Conservation (phyloP, 2,797 vertebrate genomes). For the Chelidonichthys spinosus region DNA sequence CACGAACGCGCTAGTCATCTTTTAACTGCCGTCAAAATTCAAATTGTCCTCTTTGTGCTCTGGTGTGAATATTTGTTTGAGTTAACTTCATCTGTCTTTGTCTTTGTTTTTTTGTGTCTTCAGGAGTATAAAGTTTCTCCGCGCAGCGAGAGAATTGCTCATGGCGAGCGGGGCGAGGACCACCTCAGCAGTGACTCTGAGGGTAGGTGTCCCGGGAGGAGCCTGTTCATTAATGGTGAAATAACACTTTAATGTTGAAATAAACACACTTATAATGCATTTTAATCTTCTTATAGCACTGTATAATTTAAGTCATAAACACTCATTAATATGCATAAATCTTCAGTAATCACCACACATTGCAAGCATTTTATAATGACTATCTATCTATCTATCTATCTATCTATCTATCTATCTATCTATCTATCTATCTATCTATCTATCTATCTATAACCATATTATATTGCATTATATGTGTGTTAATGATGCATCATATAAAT, state of each 20-base stretch:
- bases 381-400: background rate
- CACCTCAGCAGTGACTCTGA: slow-evolving; percentile 86
- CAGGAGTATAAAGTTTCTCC: slow-evolving; percentile 77
- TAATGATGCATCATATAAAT: background rate
- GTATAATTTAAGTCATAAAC: background rate
- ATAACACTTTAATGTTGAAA: background rate
- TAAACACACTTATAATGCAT: background rate
- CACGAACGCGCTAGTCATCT: slow-evolving; percentile 37
- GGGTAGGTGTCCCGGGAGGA: slow-evolving; percentile 61
- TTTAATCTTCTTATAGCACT: background rate
- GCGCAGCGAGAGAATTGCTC: slow-evolving; percentile 60
- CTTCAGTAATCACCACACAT: background rate
- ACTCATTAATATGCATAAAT: background rate
- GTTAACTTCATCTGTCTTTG: slow-evolving; percentile 28
- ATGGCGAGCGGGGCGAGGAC: slow-evolving; percentile 72
- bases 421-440: too few relatives aligned
- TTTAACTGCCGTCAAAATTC: slow-evolving; percentile 60
- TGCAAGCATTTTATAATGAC: background rate
- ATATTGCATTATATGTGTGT: background rate
- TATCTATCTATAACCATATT: background rate
- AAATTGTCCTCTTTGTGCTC: slow-evolving; percentile 38
- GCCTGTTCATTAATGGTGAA: background rate
- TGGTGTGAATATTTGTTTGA: slow-evolving; percentile 41
- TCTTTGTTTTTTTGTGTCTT: slow-evolving; percentile 26
- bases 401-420: background rate